Base-by-base conservation (phyloP, 2,797 vertebrate species). In the Cottoperca gobio region DNA sequence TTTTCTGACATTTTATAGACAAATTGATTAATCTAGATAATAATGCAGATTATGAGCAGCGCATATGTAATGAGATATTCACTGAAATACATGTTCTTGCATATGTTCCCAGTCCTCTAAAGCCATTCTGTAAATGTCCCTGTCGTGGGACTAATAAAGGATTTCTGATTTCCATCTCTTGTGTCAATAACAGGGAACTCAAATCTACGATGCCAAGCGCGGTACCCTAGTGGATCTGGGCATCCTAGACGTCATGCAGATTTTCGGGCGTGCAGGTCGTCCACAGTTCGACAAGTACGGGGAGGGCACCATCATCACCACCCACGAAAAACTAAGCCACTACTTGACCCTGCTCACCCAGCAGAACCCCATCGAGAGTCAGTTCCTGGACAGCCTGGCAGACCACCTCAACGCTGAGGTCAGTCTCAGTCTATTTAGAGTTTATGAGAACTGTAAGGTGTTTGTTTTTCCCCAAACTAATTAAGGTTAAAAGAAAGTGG, bases 401-500 rank as follows among this genome's bases (percentile, higher is more conserved):
- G 97, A 99, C n/a, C 98, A 99, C 92, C 94, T 99, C 48, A 99
- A 98, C 53, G 98, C 98, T 24, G 98, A 99, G 97, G 98, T 98
- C 92, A 70, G 83, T 74, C 17, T 42, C 5, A n/a, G 5, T 26
- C 26, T 26, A n/a, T n/a, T n/a, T n/a, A n/a, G 26, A 9, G 13
- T 26, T 50, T 24, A 26, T 8, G 45, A 10, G 19, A 46, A 23
- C 26, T 46, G 28, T 6, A 3, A 16, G 6, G 16, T 49, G 13
- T 37, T 23, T 49, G 13, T 37, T 24, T 24, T 64, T 19, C 13
- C 9, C 63, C 8, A 17, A n/a, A n/a, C n/a, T n/a, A 48, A 46
- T 49, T 6, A 7, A 5, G 11, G 19, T 31, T 23, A 26, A 28
- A n/a, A n/a, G n/a, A 6, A n/a, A 8, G 3, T 6, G 17, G 10